These are phyloP conservation scores for Mylabris phalerata DNA, from an alignment of 1,140 invertebrate species.

Conservation along the genomic window DNA sequence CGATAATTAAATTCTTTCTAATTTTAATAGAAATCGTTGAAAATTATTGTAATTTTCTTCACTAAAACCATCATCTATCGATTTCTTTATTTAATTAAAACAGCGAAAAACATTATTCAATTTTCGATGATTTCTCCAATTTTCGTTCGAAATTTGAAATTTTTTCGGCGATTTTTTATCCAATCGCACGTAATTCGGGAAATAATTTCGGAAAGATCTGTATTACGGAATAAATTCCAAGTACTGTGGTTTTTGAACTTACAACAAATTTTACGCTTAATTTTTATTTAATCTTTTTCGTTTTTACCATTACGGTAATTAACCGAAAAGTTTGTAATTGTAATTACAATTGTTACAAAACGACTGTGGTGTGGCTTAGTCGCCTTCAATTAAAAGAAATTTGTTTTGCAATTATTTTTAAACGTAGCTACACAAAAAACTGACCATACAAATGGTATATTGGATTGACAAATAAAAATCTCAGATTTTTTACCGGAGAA, in stretches of 20 bases:
- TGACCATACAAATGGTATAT: too few species aligned
- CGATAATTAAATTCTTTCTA: too few species aligned
- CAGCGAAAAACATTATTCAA: background rate
- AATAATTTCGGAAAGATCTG: background rate
- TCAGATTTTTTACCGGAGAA: too few species aligned
- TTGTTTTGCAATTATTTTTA: too few species aligned
- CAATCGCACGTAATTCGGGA: background rate
- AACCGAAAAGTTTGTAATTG: slow-evolving; percentile 11
- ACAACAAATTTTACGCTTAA: background rate
- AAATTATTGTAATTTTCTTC: too few species aligned
- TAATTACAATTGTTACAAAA: slow-evolving; percentile 12
- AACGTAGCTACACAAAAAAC: too few species aligned
- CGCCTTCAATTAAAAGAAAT: slow-evolving; percentile 1
- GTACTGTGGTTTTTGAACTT: slow-evolving; percentile 8
- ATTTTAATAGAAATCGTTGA: too few species aligned
- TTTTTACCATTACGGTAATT: slow-evolving; percentile 5
- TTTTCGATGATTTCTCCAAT: background rate
- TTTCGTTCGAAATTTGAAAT: too few species aligned
- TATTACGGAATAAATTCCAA: slow-evolving; percentile 1
- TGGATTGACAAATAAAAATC: too few species aligned
- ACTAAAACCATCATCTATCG: background rate
- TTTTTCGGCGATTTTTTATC: background rate
- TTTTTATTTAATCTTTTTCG: too few species aligned
- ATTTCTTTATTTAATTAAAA: background rate
- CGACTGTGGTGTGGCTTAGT: background rate